phyloP scores from a whole-genome alignment of 2,888 invertebrate species.

The Cephus runcator region DNA sequence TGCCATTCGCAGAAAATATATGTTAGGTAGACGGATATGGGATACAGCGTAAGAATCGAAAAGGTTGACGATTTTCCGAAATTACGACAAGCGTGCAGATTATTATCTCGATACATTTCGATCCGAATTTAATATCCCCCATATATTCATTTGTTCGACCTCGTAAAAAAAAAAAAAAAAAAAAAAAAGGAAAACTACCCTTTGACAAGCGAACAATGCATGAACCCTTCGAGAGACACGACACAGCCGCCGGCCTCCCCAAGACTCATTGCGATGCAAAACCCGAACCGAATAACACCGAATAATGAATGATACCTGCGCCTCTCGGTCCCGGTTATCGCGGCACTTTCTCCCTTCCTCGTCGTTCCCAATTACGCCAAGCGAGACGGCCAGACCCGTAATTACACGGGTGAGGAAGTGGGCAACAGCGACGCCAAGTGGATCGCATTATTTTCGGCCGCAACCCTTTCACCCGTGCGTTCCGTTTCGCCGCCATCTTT shows the following conservation, averaged over 20 bases:
- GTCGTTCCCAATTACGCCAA: slow-evolving; percentile 41
- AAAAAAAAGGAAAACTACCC: no score
- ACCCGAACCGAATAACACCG: slow-evolving; percentile 11
- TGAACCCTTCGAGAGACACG: not conserved
- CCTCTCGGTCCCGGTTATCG: slow-evolving; percentile 13
- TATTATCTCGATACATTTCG: not conserved
- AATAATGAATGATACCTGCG: slow-evolving; percentile 36
- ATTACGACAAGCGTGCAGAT: no score
- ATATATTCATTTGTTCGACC: no score
- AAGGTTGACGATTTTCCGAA: not conserved
- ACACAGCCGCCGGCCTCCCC: not conserved
- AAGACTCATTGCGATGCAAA: not conserved
- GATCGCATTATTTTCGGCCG: slow-evolving; percentile 24
- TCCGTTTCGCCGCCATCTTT: not conserved
- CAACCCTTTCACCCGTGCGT: slow-evolving; percentile 43
- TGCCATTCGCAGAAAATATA: not conserved
- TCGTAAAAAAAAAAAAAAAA: no score
- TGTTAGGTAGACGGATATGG: not conserved
- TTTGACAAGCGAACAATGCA: not conserved
- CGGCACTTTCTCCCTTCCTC: slow-evolving; percentile 42
- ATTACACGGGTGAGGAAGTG: slow-evolving; percentile 53
- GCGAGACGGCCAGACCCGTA: slow-evolving; percentile 30
- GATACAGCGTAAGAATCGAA: not conserved
- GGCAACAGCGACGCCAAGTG: slow-evolving; percentile 14
- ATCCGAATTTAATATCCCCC: not conserved